These are phyloP conservation scores for Acipenser oxyrinchus DNA, from an alignment of 2,797 vertebrate species.

Conservation along the genomic window DNA sequence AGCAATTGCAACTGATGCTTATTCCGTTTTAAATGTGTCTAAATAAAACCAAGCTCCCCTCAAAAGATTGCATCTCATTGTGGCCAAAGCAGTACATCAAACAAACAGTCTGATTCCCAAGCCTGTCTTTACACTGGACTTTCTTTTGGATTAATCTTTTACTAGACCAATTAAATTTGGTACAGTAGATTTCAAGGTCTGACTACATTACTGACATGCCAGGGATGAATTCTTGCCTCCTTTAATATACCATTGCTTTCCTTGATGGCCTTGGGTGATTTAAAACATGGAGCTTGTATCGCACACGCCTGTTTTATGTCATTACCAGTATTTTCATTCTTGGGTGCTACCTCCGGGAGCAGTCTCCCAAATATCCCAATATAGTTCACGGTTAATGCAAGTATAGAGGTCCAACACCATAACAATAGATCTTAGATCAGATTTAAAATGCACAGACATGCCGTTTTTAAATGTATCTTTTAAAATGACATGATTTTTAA, in stretches of 20 bases:
- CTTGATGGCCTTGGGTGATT: not conserved
- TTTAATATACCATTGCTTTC: not conserved
- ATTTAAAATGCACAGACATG: no score
- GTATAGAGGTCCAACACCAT: no score
- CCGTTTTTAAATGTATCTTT: no score
- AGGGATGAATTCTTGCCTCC: not conserved
- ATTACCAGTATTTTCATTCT: no score
- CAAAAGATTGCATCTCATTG: not conserved
- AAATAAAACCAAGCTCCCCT: constrained; percentile 1
- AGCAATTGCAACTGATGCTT: constrained; percentile 1
- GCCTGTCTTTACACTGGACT: not conserved
- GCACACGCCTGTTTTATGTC: no score
- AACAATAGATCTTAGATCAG: no score
- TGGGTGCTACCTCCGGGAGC: no score
- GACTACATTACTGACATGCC: not conserved
- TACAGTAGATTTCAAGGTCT: not conserved
- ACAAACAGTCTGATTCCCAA: constrained; percentile 1
- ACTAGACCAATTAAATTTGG: not conserved
- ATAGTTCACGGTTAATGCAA: no score
- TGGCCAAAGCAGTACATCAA: not conserved
- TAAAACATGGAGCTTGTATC: no score
- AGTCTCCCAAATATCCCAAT: no score
- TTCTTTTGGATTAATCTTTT: not conserved
- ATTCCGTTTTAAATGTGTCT: not conserved
- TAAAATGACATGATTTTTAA: no score